phyloP scores from a whole-genome alignment of 2,888 invertebrate species.

The Sceliomorpha sp. region DNA sequence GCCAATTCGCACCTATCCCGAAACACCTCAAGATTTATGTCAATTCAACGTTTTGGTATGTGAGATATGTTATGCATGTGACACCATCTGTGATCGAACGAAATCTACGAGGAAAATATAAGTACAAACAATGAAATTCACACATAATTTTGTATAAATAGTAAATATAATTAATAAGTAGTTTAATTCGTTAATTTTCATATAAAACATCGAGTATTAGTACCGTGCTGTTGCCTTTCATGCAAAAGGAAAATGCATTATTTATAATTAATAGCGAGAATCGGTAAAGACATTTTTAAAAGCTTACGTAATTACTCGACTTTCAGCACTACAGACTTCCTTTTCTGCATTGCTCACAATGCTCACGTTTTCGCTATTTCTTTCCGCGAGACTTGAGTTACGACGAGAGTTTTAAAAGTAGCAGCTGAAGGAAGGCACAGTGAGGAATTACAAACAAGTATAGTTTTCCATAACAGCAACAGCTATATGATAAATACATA shows the following conservation, averaged over 20 bases:
- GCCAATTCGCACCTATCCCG: constrained; percentile 32
- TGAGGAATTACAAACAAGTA: constrained; percentile 28
- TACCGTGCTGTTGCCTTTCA: too few species aligned
- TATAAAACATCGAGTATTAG: too few species aligned
- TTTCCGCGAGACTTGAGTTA: constrained; percentile 21
- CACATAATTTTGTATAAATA: too few species aligned
- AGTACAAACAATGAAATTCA: too few species aligned
- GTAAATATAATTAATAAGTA: too few species aligned
- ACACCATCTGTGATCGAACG: too few species aligned
- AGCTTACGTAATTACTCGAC: constrained; percentile 2
- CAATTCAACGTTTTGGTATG: background rate
- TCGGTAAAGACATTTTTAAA: too few species aligned
- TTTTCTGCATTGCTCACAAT: constrained; percentile 15
- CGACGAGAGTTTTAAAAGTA: constrained; percentile 24
- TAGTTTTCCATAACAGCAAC: constrained; percentile 19
- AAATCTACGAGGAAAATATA: too few species aligned
- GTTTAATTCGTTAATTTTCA: too few species aligned
- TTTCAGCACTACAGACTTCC: constrained; percentile 8
- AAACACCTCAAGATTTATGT: constrained; percentile 15
- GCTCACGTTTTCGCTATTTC: constrained; percentile 22
- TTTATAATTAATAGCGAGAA: too few species aligned
- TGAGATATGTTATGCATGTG: too few species aligned
- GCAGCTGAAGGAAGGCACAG: constrained; percentile 5
- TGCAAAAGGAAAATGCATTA: too few species aligned
- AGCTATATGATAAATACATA: background rate